Percentiles rank a stretch among this genome's conserved stretches.
Conservation (phyloP, 2,888 invertebrate genomes). For the Eristalis arbustorum region DNA sequence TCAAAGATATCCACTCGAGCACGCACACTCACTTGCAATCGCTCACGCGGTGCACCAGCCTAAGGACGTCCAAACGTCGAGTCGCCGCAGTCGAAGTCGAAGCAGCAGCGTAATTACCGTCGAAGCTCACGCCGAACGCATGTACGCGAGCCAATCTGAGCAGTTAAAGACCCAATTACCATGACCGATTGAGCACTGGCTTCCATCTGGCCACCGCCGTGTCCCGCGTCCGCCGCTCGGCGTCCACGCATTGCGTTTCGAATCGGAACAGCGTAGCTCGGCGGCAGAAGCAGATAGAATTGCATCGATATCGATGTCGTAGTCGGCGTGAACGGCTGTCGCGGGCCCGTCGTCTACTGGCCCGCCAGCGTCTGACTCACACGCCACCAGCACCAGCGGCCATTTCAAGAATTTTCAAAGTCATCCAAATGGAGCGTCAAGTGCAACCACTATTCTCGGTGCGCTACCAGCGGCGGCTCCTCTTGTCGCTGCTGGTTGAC, state of each 20-base stretch:
- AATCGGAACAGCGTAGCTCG: conserved; percentile 46
- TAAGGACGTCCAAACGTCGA: conserved; percentile 52
- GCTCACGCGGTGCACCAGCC: neutral
- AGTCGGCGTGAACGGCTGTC: conserved; percentile 42
- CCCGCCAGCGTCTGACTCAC: conserved; percentile 4
- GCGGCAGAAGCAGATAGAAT: conserved; percentile 37
- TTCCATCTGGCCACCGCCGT: neutral
- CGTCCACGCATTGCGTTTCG: conserved; percentile 56
- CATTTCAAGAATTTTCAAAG: conserved; percentile 65
- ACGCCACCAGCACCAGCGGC: neutral
- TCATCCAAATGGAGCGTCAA: conserved; percentile 67
- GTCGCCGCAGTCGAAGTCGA: neutral
- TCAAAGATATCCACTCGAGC: conserved; percentile 59
- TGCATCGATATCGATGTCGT: conserved; percentile 3
- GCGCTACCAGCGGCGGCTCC: neutral
- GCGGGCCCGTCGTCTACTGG: conserved; percentile 47
- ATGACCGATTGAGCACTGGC: conserved; percentile 64
- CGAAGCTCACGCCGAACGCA: neutral
- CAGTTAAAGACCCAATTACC: conserved; percentile 66
- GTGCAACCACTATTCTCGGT: conserved; percentile 62
- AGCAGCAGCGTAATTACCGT: neutral
- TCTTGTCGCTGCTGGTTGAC: conserved; percentile 50
- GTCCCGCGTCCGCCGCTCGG: neutral
- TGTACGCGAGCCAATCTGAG: neutral
- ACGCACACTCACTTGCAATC: neutral